Evolutionary conservation across 2,113 vertebrate genomes (phyloP), one percentile per base, ranked within the genome.

Genomic region (Strigops habroptila): DNA sequence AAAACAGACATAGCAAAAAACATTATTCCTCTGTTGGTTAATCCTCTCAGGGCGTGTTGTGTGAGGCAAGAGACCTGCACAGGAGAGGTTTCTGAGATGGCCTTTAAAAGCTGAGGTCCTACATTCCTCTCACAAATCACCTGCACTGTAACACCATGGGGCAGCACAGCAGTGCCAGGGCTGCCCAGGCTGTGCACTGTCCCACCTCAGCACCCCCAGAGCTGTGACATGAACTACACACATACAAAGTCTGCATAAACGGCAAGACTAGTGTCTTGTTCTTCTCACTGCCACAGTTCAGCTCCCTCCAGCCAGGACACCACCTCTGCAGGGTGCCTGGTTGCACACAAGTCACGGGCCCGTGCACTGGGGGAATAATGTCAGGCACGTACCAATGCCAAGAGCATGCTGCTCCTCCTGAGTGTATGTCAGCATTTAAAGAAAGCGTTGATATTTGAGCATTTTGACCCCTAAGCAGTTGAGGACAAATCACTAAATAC

Each of bases 381-480:
- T 51, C 33, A 77, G 63, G 57, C 59, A 80, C 9, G 0, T 93
- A 95, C 94, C 10, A 28, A 96, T 91, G 95, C 57, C 93, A 74
- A 75, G 23, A 89, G 44, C 43, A n/a, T 0, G 0, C 78, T 82
- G 93, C 67, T 95, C 44, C 49, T 91, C 89, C 86, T 91, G 85
- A 43, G 82, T 85, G 68, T 57, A 22, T 0, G 0, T 95, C 94
- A 95, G 96, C 78, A 41, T 65, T 90, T 85, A 85, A 60, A 85
- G 60, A 55, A 73, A 92, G 82, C 80, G 49, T 67, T 95, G 94
- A 93, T 62, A 95, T 46, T 91, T 77, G 87, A 95, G 84, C 41
- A 94, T 51, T 85, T 59, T 96, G 87, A 94, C 79, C 84, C 63
- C 49, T 3, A 5, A 69, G 77, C 51, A 18, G 77, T 60, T 35